Conservation (phyloP, 2,888 invertebrate species). For the Tetragonula carbonaria region DNA sequence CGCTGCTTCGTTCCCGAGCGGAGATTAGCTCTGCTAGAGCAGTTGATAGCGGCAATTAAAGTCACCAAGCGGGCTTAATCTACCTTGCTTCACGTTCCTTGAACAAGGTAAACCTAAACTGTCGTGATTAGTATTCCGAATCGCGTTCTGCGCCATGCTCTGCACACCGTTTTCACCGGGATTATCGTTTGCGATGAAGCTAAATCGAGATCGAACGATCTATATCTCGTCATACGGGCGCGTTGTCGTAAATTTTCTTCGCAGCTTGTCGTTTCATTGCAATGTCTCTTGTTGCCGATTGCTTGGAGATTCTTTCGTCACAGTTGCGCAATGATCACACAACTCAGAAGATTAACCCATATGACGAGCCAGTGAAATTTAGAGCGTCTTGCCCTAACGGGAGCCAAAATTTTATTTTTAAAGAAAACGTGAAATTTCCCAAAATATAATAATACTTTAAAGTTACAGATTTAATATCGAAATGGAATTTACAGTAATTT, state of each 20-base stretch:
- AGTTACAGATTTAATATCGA: no score
- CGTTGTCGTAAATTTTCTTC: not conserved
- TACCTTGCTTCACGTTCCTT: constrained; percentile 9
- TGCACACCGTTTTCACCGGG: not conserved
- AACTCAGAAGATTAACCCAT: no score
- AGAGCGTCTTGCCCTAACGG: no score
- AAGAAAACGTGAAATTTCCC: no score
- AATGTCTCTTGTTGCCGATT: not conserved
- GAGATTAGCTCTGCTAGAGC: constrained; percentile 69
- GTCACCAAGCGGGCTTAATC: constrained; percentile 48
- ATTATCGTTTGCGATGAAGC: not conserved
- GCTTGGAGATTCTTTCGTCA: not conserved
- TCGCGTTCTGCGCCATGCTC: not conserved
- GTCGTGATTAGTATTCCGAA: constrained; percentile 17
- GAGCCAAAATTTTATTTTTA: no score
- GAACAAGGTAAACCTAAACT: constrained; percentile 18
- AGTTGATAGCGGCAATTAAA: constrained; percentile 62
- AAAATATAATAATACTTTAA: no score
- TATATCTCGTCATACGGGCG: no score
- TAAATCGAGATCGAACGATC: not conserved
- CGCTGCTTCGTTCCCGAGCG: constrained; percentile 67
- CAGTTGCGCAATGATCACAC: no score
- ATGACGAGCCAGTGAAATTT: no score
- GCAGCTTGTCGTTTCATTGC: not conserved
- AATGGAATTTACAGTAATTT: no score